These are phyloP conservation scores for Oriolus oriolus DNA, from an alignment of 2,113 vertebrate genomes.

Conservation along the genomic window DNA sequence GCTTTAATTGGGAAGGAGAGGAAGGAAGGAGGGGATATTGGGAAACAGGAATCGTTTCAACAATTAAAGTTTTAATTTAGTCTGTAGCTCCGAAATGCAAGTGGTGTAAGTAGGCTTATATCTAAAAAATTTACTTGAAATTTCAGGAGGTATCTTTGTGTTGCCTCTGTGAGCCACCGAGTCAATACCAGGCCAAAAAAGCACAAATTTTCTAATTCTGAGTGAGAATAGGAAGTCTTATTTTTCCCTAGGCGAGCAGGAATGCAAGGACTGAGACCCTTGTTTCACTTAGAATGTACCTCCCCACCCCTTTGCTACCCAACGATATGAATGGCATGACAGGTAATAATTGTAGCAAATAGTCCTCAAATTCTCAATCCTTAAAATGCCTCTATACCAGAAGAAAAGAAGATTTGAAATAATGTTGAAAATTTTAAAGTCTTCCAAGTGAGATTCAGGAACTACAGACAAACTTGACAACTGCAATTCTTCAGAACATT, in stretches of 20 bases:
- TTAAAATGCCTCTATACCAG: not conserved
- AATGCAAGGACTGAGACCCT: not conserved
- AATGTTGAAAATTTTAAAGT: not conserved
- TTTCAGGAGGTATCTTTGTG: not conserved
- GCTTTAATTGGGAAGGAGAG: not conserved
- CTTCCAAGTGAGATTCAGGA: not conserved
- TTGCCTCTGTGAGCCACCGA: not conserved
- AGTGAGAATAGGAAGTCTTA: not conserved
- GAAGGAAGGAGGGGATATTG: not conserved
- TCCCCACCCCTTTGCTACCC: not conserved
- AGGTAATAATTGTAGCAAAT: not conserved
- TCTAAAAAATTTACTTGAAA: not conserved
- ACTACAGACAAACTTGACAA: not conserved
- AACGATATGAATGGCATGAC: not conserved
- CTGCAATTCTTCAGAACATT: rapidly evolving
- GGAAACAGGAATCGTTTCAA: not conserved
- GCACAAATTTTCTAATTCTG: not conserved
- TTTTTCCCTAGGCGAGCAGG: not conserved
- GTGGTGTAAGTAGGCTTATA: not conserved
- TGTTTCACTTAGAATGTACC: not conserved
- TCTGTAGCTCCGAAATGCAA: not conserved
- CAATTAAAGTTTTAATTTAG: not conserved
- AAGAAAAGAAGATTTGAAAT: not conserved
- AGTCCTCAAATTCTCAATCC: not conserved
- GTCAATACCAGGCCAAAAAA: not conserved